Evolutionary conservation across 35 echinoderm and acorn worm species (phyloP).

Genomic region (Ophiothrix spiculata): DNA sequence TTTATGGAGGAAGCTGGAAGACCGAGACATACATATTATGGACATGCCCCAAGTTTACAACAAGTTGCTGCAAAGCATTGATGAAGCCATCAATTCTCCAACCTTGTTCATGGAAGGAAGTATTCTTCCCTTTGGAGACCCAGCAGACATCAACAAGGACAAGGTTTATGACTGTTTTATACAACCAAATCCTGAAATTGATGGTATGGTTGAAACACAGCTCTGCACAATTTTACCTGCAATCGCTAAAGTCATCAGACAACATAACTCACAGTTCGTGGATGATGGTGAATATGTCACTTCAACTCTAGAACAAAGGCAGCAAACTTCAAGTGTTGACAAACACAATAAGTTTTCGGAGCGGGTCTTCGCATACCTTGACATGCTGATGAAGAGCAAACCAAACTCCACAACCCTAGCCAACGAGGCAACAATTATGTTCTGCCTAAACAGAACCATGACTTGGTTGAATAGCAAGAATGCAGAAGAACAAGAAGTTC

Average conservation of each 20-base stretch:
- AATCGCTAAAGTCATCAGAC: too few species aligned
- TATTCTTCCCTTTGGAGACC: constrained; percentile 2
- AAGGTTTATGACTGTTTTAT: constrained; percentile 5
- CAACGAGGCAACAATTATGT: constrained; percentile 12
- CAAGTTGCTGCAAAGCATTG: background rate
- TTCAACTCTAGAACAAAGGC: too few species aligned
- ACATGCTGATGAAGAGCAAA: background rate
- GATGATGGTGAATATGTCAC: too few species aligned
- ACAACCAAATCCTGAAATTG: background rate
- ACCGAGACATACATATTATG: constrained; percentile 22
- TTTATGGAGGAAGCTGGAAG: constrained; percentile 15
- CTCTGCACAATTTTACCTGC: background rate
- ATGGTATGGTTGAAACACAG: background rate
- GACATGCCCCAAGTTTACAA: constrained; percentile 18
- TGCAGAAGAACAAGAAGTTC: background rate
- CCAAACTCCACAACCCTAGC: background rate
- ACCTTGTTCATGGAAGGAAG: constrained; percentile 24
- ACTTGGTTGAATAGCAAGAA: background rate
- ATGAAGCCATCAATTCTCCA: background rate
- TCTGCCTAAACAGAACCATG: constrained; percentile 12
- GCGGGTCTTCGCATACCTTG: constrained; percentile 6
- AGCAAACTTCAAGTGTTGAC: background rate
- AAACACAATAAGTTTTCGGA: constrained; percentile 18
- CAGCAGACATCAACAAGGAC: constrained; percentile 22
- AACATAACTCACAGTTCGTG: too few species aligned